Evolutionary conservation across 1,140 invertebrate species (phyloP).

Genomic region (Cylas formicarius): DNA sequence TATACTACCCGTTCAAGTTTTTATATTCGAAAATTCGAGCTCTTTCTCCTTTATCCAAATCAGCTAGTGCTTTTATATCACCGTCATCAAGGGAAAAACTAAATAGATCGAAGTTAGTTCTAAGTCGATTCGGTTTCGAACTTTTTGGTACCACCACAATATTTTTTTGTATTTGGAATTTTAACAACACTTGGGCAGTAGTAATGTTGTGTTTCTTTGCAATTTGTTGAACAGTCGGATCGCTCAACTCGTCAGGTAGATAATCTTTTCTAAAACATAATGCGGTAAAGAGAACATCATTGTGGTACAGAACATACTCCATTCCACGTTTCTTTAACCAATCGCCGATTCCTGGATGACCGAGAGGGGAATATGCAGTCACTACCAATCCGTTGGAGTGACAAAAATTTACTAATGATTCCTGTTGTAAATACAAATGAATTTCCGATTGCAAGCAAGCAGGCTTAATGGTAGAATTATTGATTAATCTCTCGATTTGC

Average conservation of each 20-base stretch:
- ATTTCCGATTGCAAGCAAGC: slow-evolving; percentile 48
- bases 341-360: slow-evolving; percentile 41
- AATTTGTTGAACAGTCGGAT: slow-evolving; percentile 45
- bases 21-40: slow-evolving; percentile 53
- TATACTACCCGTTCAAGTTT: slow-evolving; percentile 50
- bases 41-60: slow-evolving; percentile 46
- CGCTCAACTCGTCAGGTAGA: slow-evolving; percentile 52
- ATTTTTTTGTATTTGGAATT: slow-evolving; percentile 47
- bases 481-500: slow-evolving; percentile 60
- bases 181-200: slow-evolving; percentile 52
- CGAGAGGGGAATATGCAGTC: slow-evolving; percentile 52
- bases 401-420: slow-evolving; percentile 46
- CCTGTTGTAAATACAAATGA: slow-evolving; percentile 50
- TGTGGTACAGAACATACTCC: background rate
- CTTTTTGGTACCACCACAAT: slow-evolving; percentile 56
- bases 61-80: slow-evolving; percentile 47
- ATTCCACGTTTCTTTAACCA: slow-evolving; percentile 48
- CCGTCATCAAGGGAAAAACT: slow-evolving; percentile 49
- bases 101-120: slow-evolving; percentile 54
- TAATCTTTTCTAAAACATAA: slow-evolving; percentile 38
- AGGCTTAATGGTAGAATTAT: slow-evolving; percentile 44
- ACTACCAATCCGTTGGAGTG: slow-evolving; percentile 44
- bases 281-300: too few relatives aligned
- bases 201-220: slow-evolving; percentile 44
- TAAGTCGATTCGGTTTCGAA: slow-evolving; percentile 44